A percentile compares a stretch with the other conserved stretches of the same genome.
Conservation (phyloP, 2,888 invertebrate genomes). For the Catotricha subobsoleta region DNA sequence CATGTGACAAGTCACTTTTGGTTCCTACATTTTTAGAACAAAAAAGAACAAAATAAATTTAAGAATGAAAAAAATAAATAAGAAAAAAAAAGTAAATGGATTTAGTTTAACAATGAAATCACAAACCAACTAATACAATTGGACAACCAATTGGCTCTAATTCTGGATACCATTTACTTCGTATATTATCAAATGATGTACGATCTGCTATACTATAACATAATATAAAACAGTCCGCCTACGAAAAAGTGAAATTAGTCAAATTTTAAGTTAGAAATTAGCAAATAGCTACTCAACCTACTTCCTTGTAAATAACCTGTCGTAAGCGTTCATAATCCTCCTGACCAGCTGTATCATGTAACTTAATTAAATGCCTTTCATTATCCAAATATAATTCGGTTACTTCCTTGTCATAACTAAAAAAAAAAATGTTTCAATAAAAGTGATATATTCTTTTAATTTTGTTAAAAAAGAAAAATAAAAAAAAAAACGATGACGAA, state of each 20-base stretch:
- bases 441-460: neutral
- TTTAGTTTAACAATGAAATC: neutral
- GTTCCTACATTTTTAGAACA: slow-evolving; percentile 4
- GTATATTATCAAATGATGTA: slow-evolving; percentile 5
- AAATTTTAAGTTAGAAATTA: too few relatives aligned
- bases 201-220: slow-evolving; percentile 7
- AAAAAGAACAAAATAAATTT: too few relatives aligned
- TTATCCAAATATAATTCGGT: slow-evolving; percentile 2
- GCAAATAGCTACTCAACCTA: neutral
- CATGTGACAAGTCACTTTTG: slow-evolving; percentile 2
- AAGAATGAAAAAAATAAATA: neutral
- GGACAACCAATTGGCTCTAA: neutral
- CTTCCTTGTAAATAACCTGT: slow-evolving; percentile 7
- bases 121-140: slow-evolving; percentile 7
- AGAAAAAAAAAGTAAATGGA: neutral
- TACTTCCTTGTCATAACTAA: slow-evolving; percentile 7
- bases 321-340: slow-evolving; percentile 7
- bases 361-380: slow-evolving; percentile 6
- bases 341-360: slow-evolving; percentile 8
- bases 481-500: neutral
- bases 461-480: neutral
- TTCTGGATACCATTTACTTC: slow-evolving; percentile 7
- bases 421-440: neutral
- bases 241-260: neutral
- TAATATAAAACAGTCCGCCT: slow-evolving; percentile 7